phyloP scores from a whole-genome alignment of 2,113 vertebrate genomes.

The Heterocephalus glaber region DNA sequence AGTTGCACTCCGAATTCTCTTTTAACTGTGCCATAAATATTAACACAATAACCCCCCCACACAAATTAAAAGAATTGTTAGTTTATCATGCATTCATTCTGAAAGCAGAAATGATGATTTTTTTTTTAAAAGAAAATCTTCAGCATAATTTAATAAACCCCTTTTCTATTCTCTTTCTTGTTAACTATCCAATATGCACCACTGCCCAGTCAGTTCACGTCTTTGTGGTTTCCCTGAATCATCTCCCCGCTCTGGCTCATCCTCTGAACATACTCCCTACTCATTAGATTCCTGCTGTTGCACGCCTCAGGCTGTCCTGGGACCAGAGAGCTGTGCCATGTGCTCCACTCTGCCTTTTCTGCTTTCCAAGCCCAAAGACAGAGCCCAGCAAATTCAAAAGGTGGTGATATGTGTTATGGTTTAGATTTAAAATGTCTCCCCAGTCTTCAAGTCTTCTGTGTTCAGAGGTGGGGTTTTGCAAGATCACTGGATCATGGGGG shows the following conservation, averaged over 20 bases:
- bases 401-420: background rate
- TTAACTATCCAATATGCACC: background rate
- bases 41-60: background rate
- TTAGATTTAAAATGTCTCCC: background rate
- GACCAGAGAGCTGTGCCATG: background rate
- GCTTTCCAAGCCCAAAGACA: background rate
- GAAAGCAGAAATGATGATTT: background rate
- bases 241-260: background rate
- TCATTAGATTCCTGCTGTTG: background rate
- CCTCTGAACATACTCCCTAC: background rate
- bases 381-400: background rate
- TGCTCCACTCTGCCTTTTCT: background rate
- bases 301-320: background rate
- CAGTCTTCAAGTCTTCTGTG: background rate
- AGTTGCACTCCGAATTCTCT: background rate
- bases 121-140: constrained; percentile 47
- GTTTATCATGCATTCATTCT: background rate
- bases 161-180: background rate
- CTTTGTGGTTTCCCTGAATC: background rate
- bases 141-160: background rate
- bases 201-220: background rate
- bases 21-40: background rate
- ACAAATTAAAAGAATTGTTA: background rate
- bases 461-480: background rate
- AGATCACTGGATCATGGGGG: background rate